Percentiles rank a stretch among this genome's conserved stretches.
These are phyloP conservation scores for Paraplagusia blochii DNA, from an alignment of 2,113 vertebrate genomes.

Conservation along the genomic window DNA sequence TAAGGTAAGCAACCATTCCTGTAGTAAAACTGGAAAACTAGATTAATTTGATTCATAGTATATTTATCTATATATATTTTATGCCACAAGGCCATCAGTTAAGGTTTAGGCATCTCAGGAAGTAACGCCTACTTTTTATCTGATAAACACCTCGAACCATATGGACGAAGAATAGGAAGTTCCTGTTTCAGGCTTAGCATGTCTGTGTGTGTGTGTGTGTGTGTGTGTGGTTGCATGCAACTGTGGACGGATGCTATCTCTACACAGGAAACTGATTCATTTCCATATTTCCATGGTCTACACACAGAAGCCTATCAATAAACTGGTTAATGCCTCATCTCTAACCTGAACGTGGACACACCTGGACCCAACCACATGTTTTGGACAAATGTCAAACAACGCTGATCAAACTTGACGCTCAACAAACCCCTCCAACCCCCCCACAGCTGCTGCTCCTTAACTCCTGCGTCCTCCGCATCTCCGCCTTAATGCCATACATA, in stretches of 20 bases:
- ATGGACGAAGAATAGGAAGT: slow-evolving; percentile 30
- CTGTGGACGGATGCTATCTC: slow-evolving; percentile 8
- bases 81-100: neutral
- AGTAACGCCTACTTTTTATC: slow-evolving; percentile 38
- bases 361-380: neutral
- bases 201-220: neutral
- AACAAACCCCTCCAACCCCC: neutral
- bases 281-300: slow-evolving; percentile 10
- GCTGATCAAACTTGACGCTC: no score
- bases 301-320: neutral
- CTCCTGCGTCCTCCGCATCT: slow-evolving; percentile 16
- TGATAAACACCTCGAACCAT: slow-evolving; percentile 45
- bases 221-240: neutral
- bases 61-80: no score
- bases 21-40: no score
- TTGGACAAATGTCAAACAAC: no score
- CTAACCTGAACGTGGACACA: neutral
- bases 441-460: slow-evolving; percentile 2
- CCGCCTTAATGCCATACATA: slow-evolving; percentile 13
- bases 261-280: slow-evolving; percentile 8
- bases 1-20: no score
- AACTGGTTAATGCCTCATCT: slow-evolving; percentile 5
- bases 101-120: slow-evolving; percentile 31
- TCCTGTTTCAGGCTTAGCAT: neutral
- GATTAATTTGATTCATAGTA: no score